These are phyloP conservation scores for Dicyrtoma fusca DNA, from an alignment of 2,888 invertebrate genomes.

Conservation along the genomic window DNA sequence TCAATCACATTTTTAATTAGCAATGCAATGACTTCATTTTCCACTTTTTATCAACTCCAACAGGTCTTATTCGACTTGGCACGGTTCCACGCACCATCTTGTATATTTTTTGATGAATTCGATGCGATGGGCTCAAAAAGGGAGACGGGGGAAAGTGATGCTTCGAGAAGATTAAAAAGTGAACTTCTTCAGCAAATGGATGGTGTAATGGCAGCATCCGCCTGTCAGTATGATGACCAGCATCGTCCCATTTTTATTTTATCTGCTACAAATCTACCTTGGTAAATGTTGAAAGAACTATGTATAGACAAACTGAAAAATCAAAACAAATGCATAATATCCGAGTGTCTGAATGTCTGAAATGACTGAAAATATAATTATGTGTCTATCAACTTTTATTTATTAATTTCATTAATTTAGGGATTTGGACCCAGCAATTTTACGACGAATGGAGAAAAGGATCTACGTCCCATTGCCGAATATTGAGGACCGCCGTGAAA, in stretches of 20 bases:
- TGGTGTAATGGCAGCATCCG: constrained; percentile 66
- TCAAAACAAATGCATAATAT: too few relatives aligned
- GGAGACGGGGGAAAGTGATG: constrained; percentile 74
- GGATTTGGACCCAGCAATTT: constrained; percentile 85
- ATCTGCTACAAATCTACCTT: constrained; percentile 89
- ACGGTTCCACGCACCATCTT: constrained; percentile 79
- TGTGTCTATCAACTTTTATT: not conserved
- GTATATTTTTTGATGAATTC: constrained; percentile 91
- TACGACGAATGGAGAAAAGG: constrained; percentile 84
- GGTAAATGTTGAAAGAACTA: too few relatives aligned
- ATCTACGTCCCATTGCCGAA: constrained; percentile 80
- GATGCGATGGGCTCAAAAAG: constrained; percentile 77
- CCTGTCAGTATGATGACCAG: constrained; percentile 60
- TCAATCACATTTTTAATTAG: too few relatives aligned
- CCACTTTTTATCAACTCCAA: too few relatives aligned
- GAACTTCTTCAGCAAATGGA: constrained; percentile 87
- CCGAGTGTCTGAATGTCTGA: too few relatives aligned
- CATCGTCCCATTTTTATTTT: constrained; percentile 68
- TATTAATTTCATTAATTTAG: constrained; percentile 60
- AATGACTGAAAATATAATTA: too few relatives aligned
- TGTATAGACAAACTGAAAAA: too few relatives aligned
- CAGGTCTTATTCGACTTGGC: constrained; percentile 87
- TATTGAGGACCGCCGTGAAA: constrained; percentile 66
- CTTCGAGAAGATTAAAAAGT: constrained; percentile 82
- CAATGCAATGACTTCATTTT: too few relatives aligned